Evolutionary conservation across 2,797 vertebrate species (phyloP).

Genomic region (Anabas testudineus): DNA sequence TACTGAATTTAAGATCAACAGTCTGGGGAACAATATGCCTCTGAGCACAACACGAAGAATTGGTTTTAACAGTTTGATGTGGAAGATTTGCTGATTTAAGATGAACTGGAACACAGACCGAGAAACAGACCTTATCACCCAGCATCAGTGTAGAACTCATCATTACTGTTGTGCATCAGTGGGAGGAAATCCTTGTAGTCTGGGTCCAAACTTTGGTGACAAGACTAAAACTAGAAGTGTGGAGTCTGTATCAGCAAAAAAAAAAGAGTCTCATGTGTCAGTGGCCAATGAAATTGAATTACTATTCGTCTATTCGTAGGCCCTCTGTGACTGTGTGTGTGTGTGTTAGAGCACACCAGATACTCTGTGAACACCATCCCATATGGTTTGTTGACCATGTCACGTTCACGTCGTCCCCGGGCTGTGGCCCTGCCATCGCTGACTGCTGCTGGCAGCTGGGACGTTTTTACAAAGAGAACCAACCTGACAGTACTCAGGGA

Average conservation of each 20-base stretch:
- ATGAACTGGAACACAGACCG: not conserved
- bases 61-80: too few species aligned
- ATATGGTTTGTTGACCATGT: constrained; percentile 65
- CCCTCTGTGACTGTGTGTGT: not conserved
- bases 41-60: too few species aligned
- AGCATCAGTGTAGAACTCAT: not conserved
- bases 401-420: constrained; percentile 42
- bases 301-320: not conserved
- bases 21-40: too few species aligned
- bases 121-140: not conserved
- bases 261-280: too few species aligned
- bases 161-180: not conserved
- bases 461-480: constrained; percentile 55
- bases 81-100: too few species aligned
- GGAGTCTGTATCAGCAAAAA: not conserved
- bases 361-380: constrained; percentile 31
- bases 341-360: not conserved
- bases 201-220: not conserved
- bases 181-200: too few species aligned
- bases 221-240: too few species aligned
- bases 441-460: constrained; percentile 53
- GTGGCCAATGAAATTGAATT: too few species aligned
- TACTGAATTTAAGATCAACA: too few species aligned
- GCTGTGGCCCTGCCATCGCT: constrained; percentile 31
- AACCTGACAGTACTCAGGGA: constrained; percentile 28